Evolutionary conservation across 2,888 invertebrate species (phyloP), one percentile per base, ranked within the genome.

Genomic region (Hydropsyche betteni): DNA sequence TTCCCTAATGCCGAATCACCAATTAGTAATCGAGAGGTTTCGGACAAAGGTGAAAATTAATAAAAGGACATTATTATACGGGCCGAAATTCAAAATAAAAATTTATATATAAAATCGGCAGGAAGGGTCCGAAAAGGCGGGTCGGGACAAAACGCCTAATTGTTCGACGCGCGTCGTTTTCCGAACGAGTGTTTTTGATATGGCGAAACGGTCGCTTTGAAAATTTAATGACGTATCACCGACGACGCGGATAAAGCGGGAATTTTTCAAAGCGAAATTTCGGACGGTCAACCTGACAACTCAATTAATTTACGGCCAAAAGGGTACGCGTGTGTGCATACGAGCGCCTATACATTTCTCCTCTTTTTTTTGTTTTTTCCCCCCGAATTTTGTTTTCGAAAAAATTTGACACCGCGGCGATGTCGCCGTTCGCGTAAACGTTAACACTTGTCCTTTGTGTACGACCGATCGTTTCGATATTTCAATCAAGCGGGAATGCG

Each of bases 401-500:
- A 44, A 44, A 44, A 44, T 44, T 44, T 44, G 44, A 44, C 44
- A 44, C 44, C 44, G 4, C 10, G 44, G 44, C 44, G 44, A 58
- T 16, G 58, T 58, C 58, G 24, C 58, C 58, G 58, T 16, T 4
- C 14, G 58, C 58, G 58, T 58, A 58, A 58, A 58, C 58, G 58
- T 58, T 84, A 85, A 84, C 83, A 85, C 84, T 86, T 86, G 86
- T 87, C 86, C 86, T 83, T 81, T 85, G 84, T 86, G 86, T 86
- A 86, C 85, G 84, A 86, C 84, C 85, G 83, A 85, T 86, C 84
- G 84, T 86, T 83, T 85, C 83, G 84, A 82, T 85, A 84, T 85
- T 82, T 84, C 84, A 86, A 86, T 85, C 86, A 86, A 87, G 87
- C 86, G 87, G 84, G 81, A 81, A 81, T 84, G 85, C 84, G 86